phyloP scores from a whole-genome alignment of 2,888 invertebrate genomes.

The Xanthia icteritia region DNA sequence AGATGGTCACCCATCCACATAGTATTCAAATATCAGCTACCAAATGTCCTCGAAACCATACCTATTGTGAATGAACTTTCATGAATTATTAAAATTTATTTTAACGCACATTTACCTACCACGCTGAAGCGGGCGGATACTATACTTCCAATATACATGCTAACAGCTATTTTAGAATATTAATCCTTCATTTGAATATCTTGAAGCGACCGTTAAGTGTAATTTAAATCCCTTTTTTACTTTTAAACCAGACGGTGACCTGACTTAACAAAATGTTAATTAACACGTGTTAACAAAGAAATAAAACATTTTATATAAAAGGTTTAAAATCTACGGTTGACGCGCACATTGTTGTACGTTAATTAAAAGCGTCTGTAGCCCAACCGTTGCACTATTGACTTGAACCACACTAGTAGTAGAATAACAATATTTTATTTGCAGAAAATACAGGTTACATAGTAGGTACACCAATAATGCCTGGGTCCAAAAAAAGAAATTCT shows the following conservation, averaged over 20 bases:
- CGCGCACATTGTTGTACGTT: not conserved
- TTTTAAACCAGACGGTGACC: not conserved
- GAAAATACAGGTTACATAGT: too few relatives aligned
- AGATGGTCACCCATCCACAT: too few relatives aligned
- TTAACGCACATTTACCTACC: slow-evolving; percentile 8
- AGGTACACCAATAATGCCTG: too few relatives aligned
- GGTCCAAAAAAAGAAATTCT: too few relatives aligned
- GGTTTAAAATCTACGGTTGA: not conserved
- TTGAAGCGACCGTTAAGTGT: slow-evolving; percentile 8
- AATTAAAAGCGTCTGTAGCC: too few relatives aligned
- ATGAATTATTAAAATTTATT: slow-evolving; percentile 42
- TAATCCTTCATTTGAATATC: slow-evolving; percentile 45
- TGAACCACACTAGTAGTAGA: not conserved
- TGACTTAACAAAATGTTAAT: slow-evolving; percentile 4
- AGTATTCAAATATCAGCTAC: too few relatives aligned
- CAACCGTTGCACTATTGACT: not conserved
- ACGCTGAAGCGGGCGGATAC: slow-evolving; percentile 26
- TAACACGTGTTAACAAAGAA: not conserved
- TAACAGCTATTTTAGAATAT: slow-evolving; percentile 36
- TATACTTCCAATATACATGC: slow-evolving; percentile 30
- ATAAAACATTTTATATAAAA: not conserved
- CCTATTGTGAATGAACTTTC: not conserved
- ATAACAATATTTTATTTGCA: not conserved
- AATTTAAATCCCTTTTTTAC: slow-evolving; percentile 9
- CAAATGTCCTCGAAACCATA: not conserved